phyloP scores from a whole-genome alignment of 2,113 vertebrate genomes.

The Struthidea cinerea region DNA sequence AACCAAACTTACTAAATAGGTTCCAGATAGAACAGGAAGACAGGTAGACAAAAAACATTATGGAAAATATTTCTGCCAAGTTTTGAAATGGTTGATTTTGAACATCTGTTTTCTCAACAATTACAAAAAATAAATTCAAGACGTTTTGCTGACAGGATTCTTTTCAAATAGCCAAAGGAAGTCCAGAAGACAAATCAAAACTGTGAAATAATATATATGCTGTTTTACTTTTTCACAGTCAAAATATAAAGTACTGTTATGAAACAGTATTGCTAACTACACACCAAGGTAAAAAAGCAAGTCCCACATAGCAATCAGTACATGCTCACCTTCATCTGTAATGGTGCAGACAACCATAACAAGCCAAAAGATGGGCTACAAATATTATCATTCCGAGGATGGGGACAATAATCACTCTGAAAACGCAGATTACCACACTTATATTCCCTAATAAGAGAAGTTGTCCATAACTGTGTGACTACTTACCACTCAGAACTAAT shows the following conservation, averaged over 20 bases:
- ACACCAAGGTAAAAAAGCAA: background rate
- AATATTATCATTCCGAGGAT: background rate
- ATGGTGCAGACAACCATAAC: background rate
- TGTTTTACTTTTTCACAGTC: background rate
- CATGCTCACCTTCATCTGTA: background rate
- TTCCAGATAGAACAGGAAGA: constrained; percentile 14
- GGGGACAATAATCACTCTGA: background rate
- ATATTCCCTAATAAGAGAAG: background rate
- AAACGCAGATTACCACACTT: background rate
- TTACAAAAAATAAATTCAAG: constrained; percentile 5
- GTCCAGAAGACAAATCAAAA: background rate
- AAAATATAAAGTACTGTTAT: background rate
- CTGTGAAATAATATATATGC: background rate
- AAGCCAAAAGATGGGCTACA: background rate
- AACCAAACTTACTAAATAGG: background rate
- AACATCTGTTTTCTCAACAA: constrained; percentile 35
- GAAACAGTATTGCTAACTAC: background rate
- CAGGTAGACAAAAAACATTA: constrained; percentile 11
- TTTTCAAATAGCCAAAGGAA: constrained; percentile 3
- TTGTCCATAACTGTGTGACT: background rate
- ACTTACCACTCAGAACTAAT: background rate
- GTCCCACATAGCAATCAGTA: background rate
- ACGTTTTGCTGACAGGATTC: background rate
- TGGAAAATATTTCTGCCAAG: constrained; percentile 33
- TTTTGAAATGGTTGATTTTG: constrained; percentile 21